Evolutionary conservation across 2,888 invertebrate species (phyloP), one percentile per base, ranked within the genome.

Genomic region (Ormyrus nitidulus): DNA sequence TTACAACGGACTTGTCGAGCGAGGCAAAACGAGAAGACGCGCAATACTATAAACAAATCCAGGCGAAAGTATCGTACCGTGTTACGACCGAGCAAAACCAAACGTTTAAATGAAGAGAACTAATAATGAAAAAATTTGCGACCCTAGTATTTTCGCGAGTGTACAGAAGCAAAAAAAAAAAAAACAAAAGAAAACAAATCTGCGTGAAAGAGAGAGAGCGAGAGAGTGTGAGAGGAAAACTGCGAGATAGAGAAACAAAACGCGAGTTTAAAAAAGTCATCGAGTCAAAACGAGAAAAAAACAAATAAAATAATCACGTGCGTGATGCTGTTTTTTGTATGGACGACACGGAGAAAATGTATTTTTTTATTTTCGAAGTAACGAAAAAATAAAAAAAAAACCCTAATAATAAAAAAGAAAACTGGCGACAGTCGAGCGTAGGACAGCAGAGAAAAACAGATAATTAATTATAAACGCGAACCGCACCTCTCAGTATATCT

Each of bases 311-410:
- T 80, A 78, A 81, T 82, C 82, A 83, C 83, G 82, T 83, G 84
- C 84, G 82, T 86, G 85, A 84, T 84, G 78, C 82, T 84, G 84
- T 87, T 88, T 87, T 89, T 88, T 88, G 85, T 88, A 86, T 85
- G 85, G 81, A 86, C 84, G 83, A 86, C 34, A 78, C 65, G 69
- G 68, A 82, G 66, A 83, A 85, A 86, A 83, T 85, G 85, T 88
- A 87, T 87, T 87, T 88, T 87, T 86, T 87, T 87, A 87, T 86
- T 87, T 88, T 88, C 84, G 79, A 85, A 83, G 79, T 84, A 78
- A 66, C 51, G 34, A 56, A 78, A 68, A 48, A 62, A 62, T 53
- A 79, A 70, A 76, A 34, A 70, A 70, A 66, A 75, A 79, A 66
- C 58, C 51, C 11, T 61, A 59, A 59, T 70, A 62, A 68, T 44